Conservation (phyloP, 2,888 invertebrate species). For the Galerucella pusilla region DNA sequence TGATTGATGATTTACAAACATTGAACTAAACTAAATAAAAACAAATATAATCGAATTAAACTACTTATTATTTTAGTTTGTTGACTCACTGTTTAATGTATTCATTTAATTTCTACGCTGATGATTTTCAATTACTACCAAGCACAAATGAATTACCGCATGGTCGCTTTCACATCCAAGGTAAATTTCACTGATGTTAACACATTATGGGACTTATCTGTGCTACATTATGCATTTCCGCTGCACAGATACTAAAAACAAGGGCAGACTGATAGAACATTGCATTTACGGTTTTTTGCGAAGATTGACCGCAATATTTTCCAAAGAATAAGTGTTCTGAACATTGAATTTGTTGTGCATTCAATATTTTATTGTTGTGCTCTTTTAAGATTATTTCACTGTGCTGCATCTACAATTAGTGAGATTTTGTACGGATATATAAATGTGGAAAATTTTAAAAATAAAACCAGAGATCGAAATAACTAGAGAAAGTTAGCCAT, state of each 20-base stretch:
- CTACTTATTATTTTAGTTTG: not conserved
- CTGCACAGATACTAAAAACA: not conserved
- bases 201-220: not conserved
- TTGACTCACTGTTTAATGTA: not conserved
- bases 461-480: too few relatives aligned
- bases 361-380: not conserved
- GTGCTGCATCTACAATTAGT: too few relatives aligned
- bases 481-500: too few relatives aligned
- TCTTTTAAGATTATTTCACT: not conserved
- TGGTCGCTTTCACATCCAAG: not conserved
- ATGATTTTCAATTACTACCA: not conserved
- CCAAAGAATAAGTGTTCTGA: not conserved
- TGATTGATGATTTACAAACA: too few relatives aligned
- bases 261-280: slow-evolving; percentile 5
- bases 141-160: not conserved
- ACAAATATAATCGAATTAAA: not conserved
- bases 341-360: not conserved
- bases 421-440: too few relatives aligned
- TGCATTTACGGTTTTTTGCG: not conserved
- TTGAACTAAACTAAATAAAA: not conserved
- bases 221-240: slow-evolving; percentile 4
- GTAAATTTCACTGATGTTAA: not conserved
- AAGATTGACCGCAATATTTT: not conserved
- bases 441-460: too few relatives aligned
- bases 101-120: not conserved